Evolutionary conservation across 2,888 invertebrate genomes (phyloP), one percentile per base, ranked within the genome.

Genomic region (Orthosia incerta): DNA sequence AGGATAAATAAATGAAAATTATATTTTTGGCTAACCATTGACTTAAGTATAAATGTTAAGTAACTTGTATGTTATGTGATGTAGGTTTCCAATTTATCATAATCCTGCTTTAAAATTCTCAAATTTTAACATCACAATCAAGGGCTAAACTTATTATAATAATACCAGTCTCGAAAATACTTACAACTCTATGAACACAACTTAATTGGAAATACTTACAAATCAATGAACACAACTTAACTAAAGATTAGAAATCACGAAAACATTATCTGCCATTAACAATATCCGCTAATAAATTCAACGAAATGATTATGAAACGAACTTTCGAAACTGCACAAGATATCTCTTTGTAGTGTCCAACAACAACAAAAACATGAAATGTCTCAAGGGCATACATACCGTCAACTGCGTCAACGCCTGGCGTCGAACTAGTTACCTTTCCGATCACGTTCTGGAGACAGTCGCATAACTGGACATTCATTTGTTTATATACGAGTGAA

Each of bases 261-360:
- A 12, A 20, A 46, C 48, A 53, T 50, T 61, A 62, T 4, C 13
- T 12, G 3, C 7, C 56, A 71, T 64, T 68, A 57, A 50, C 31
- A 63, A 53, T 11, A 67, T 46, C 16, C 7, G 12, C 18, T 16
- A 50, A 57, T 20, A n/a, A 57, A 26, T 45, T 12, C 20, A 23
- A 60, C 20, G 4, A 31, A 61, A 48, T 56, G 9, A 65, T 73
- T 70, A 55, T 18, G 64, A 73, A 57, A 67, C 4, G 12, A 71
- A 74, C 71, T 80, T 80, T 81, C 74, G 50, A 81, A 81, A 78
- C 20, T 69, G 55, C 46, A 68, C 46, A 11, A 18, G 20, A 60
- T 50, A 62, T 57, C 26, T 56, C 53, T 76, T 66, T 71, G 57
- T 74, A 56, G 60, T 60, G 18, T 59, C n/a, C 51, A 69, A 71